Percentiles rank a stretch among this genome's conserved stretches.
These are phyloP conservation scores for Stramonita haemastoma DNA, from an alignment of 2,888 invertebrate species.

Conservation along the genomic window DNA sequence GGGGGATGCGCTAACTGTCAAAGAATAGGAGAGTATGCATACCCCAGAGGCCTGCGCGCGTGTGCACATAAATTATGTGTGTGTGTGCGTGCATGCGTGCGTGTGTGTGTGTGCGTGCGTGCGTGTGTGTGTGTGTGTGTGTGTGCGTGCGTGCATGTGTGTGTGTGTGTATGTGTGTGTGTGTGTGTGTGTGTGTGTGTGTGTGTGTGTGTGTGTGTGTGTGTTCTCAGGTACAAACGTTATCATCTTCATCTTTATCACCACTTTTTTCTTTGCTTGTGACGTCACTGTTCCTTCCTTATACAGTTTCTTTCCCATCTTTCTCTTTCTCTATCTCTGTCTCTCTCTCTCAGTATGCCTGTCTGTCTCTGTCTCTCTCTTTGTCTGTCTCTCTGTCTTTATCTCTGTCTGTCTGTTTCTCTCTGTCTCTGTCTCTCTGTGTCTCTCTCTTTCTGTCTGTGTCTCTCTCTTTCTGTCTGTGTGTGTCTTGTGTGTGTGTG, in stretches of 20 bases:
- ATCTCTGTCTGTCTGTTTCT: neutral
- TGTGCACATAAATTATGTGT: too few species aligned
- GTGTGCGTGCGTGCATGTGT: conserved; percentile 7
- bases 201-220: neutral
- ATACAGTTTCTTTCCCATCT: too few species aligned
- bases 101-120: conserved; percentile 22
- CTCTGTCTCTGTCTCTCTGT: neutral
- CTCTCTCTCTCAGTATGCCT: too few species aligned
- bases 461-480: neutral
- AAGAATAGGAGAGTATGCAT: too few species aligned
- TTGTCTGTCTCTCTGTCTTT: too few species aligned
- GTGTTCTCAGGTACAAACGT: too few species aligned
- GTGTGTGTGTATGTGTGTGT: conserved; percentile 22
- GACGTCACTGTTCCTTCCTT: too few species aligned
- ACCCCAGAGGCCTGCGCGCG: too few species aligned
- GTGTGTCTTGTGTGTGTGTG: neutral
- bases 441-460: neutral
- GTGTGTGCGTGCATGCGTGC: neutral
- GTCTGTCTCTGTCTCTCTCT: too few species aligned
- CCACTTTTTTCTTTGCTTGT: too few species aligned
- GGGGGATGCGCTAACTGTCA: neutral
- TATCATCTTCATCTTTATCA: too few species aligned
- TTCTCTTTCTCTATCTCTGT: too few species aligned
- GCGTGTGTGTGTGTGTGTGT: conserved; percentile 25
- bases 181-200: conserved; percentile 9